Evolutionary conservation across 2,113 vertebrate genomes (phyloP).

Genomic region (Eurypyga helias): DNA sequence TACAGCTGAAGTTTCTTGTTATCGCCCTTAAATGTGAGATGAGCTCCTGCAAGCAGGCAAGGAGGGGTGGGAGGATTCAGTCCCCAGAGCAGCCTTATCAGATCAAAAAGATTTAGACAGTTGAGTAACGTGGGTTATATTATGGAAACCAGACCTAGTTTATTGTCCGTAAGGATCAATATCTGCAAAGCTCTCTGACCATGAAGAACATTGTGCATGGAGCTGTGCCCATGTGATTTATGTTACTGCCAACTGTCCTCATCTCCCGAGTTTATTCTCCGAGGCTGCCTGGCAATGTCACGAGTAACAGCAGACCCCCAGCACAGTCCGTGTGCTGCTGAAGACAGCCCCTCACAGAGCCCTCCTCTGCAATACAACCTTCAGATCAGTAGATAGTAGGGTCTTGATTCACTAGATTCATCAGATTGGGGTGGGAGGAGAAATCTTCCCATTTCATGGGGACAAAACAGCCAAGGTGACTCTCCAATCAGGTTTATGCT

Average conservation of each 20-base stretch:
- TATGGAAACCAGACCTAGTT: not conserved
- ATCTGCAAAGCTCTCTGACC: conserved; percentile 17
- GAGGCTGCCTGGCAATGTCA: not conserved
- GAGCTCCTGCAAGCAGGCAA: not conserved
- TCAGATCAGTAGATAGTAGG: not conserved
- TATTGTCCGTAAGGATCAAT: not conserved
- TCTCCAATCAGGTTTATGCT: accelerated
- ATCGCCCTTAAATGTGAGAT: not conserved
- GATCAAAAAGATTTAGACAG: not conserved
- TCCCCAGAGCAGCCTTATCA: not conserved
- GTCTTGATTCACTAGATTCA: not conserved
- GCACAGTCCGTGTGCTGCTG: not conserved
- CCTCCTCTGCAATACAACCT: not conserved
- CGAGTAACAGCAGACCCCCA: not conserved
- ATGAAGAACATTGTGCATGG: not conserved
- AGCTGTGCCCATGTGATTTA: not conserved
- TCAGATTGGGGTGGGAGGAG: accelerated
- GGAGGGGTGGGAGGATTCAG: not conserved
- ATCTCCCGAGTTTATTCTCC: not conserved
- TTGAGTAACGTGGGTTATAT: not conserved
- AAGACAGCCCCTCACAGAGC: not conserved
- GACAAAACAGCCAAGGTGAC: not conserved
- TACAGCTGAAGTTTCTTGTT: not conserved
- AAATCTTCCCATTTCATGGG: not conserved
- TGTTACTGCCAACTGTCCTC: not conserved